phyloP scores from a whole-genome alignment of 2,888 invertebrate genomes.

The Ypsolopha scabrella region DNA sequence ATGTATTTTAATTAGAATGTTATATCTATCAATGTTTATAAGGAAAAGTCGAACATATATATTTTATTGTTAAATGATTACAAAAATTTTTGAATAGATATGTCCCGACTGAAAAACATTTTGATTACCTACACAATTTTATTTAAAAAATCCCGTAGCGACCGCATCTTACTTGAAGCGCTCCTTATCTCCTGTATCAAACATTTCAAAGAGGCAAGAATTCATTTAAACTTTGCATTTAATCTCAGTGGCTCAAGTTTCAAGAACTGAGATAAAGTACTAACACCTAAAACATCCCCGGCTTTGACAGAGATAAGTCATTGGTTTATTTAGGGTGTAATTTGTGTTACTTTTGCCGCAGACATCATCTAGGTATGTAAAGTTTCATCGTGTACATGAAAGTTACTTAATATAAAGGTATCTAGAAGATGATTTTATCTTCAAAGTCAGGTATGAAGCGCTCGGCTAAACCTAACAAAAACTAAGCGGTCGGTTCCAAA shows the following conservation, averaged over 20 bases:
- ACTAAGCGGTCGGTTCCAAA: no score
- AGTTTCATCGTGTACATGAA: no score
- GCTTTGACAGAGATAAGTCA: not conserved
- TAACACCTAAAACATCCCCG: constrained; percentile 35
- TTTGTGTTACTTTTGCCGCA: no score
- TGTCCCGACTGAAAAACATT: not conserved
- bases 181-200: constrained; percentile 31
- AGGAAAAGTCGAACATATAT: not conserved
- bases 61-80: not conserved
- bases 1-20: no score
- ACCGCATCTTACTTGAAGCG: not conserved
- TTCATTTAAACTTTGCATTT: constrained; percentile 66
- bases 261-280: constrained; percentile 56
- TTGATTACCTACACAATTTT: not conserved
- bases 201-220: constrained; percentile 46
- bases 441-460: no score
- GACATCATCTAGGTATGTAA: no score
- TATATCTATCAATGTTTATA: no score
- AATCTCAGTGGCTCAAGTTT: constrained; percentile 62
- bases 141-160: not conserved
- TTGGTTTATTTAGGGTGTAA: constrained; percentile 1
- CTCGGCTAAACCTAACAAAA: no score
- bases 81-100: not conserved
- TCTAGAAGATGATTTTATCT: no score
- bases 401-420: no score